Evolutionary conservation across 1,140 invertebrate genomes (phyloP), one percentile per base, ranked within the genome.

Genomic region (Drosophila pallidifrons): DNA sequence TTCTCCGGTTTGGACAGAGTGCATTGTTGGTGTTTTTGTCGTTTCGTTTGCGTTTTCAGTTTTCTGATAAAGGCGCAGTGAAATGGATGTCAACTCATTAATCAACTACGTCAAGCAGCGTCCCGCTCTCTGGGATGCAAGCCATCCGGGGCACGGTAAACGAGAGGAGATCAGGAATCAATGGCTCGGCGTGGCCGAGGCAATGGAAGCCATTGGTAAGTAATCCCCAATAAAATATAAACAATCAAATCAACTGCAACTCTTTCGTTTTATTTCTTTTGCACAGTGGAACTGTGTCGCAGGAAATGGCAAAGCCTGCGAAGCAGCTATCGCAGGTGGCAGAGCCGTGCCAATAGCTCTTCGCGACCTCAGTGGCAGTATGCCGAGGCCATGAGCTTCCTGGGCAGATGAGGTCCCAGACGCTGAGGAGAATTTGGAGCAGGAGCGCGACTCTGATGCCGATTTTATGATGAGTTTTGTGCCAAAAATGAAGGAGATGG

Each of bases 81-180:
- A 85, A 72, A 88, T 91, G 83, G 91, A 91, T 80, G 79, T 82
- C 51, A 71, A 89, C 75, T 76, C 77, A 51, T 78, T 91, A 72
- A 91, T 91, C 64, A 65, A 47, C 52, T 82, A 91, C 63, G 76
- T 91, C 28, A 68, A 55, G 57, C 77, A 73, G 13, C 79, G 82
- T 5, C 91, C 90, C 15, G 76, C 87, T 47, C 71, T 91, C 30
- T 91, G 91, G 91, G 81, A 92, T 65, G 20, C 74, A 4, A 41
- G 49, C 1, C 74, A 85, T 73, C 74, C 76, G 64, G 86, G 90
- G 47, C 74, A 88, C 58, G 73, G 76, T 5, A 90, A 88, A 43
- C 86, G 91, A 1, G 16, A 63, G 47, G 81, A 82, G 54, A 75
- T 76, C 7, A 70, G 77, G 30, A 70, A 63, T 2, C 66, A 81